Base-by-base conservation (phyloP, 2,797 vertebrate species). In the Myripristis murdjan region DNA sequence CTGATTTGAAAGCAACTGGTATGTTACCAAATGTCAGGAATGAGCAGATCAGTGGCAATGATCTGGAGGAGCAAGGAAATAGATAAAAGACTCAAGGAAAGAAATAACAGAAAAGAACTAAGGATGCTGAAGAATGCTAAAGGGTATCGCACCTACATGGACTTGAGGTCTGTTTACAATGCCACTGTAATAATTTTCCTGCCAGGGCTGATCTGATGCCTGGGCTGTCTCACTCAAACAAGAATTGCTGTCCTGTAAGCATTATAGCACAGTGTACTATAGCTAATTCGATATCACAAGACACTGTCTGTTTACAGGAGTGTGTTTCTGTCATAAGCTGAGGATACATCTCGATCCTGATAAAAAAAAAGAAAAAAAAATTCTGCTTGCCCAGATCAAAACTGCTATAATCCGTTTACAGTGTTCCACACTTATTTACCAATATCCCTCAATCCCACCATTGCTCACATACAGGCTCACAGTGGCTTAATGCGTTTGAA, bases 21-120 rank as follows among this genome's bases (percentile, higher is more conserved):
- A 43, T 48, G 14, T 9, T 44, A 66, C 47, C 47, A 23, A 20
- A 23, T 59, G 56, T 58, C 44, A 44, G 43, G 33, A 39, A 75
- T 31, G 41, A 60, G 37, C 26, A 63, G 68, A 73, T 76, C 63
- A 78, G 68, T 61, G 31, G 18, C 64, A 82, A 70, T 52, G 77
- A 72, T 63, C 49, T 62, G 65, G 52, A 78, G 73, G 70, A 46
- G 26, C 44, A 51, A 65, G 43, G 35, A 37, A 4, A 31, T 31
- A 4, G 65, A n/a, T 11, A 57, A 70, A 70, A 73, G 52, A 54
- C 6, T 28, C 54, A 71, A 79, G 24, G 35, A 9, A 15, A 62
- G 51, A 79, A 57, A 61, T 41, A 53, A 39, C 47, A 70, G 0
- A 60, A 65, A 65, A 49, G 12, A 70, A 60, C 0, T 49, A 14